A percentile compares a stretch with the other conserved stretches of the same genome.
Evolutionary conservation across 2,797 vertebrate genomes (phyloP).

Genomic region (Chaetophractus vellerosus): DNA sequence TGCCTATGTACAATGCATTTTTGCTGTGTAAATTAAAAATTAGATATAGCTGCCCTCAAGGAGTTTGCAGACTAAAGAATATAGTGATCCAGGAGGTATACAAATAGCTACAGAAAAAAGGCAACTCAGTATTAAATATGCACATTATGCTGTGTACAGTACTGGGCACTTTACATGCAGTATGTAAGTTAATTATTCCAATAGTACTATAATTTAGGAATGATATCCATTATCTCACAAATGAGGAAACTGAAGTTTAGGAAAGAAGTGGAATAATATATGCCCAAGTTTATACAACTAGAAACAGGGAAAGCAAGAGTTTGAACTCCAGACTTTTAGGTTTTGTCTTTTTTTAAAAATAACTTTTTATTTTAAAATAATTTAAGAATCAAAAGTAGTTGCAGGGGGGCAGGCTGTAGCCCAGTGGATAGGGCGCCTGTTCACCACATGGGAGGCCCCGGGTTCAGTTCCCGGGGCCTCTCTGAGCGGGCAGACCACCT

Average conservation of each 20-base stretch:
- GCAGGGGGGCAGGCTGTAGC: too few relatives aligned
- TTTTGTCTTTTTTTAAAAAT: neutral
- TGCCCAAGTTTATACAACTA: neutral
- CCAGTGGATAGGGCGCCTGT: too few relatives aligned
- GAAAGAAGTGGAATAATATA: neutral
- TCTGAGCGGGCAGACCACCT: too few relatives aligned
- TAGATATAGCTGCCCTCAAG: too few relatives aligned
- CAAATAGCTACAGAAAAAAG: neutral
- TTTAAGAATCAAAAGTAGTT: neutral
- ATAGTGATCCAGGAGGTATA: too few relatives aligned
- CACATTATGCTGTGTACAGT: neutral
- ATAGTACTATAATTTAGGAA: neutral
- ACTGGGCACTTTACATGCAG: neutral
- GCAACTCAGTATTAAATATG: neutral
- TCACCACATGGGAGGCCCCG: too few relatives aligned
- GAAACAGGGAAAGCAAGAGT: neutral
- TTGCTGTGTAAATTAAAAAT: too few relatives aligned
- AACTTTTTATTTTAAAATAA: conserved; percentile 1
- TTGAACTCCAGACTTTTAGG: neutral
- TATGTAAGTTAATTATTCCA: neutral
- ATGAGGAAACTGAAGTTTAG: neutral
- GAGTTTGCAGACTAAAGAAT: too few relatives aligned
- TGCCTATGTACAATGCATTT: too few relatives aligned
- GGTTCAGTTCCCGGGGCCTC: too few relatives aligned
- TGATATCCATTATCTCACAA: neutral